Evolutionary conservation across 2,888 invertebrate genomes (phyloP).

Genomic region (Heliothis peltigera): DNA sequence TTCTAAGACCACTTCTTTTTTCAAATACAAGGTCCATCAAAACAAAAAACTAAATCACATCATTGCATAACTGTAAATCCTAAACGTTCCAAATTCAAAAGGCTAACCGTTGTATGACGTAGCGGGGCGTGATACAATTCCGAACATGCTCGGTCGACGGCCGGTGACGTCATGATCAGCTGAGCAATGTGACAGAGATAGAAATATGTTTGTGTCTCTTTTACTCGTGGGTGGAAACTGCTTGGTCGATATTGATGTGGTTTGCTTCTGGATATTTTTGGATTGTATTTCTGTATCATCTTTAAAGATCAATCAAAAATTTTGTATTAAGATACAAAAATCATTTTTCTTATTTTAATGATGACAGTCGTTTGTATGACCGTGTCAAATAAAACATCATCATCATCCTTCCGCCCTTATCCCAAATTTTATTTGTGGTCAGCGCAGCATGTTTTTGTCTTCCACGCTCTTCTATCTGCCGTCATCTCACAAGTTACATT

Average conservation of each 20-base stretch:
- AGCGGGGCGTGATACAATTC: constrained; percentile 71
- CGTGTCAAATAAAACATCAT: too few relatives aligned
- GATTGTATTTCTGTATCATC: too few relatives aligned
- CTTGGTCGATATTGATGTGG: constrained; percentile 36
- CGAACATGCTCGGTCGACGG: constrained; percentile 74
- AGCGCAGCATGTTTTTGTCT: too few relatives aligned
- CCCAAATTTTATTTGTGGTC: too few relatives aligned
- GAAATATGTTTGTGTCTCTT: constrained; percentile 42
- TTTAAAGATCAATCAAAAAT: too few relatives aligned
- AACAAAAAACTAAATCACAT: constrained; percentile 11
- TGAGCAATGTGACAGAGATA: constrained; percentile 64
- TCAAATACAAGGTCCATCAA: background rate
- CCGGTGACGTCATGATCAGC: constrained; percentile 87
- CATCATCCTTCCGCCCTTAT: too few relatives aligned
- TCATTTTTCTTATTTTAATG: too few relatives aligned
- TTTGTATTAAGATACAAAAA: too few relatives aligned
- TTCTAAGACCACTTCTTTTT: background rate
- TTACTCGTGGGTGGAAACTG: constrained; percentile 36
- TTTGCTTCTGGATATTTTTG: background rate
- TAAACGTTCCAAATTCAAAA: constrained; percentile 62
- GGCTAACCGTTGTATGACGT: constrained; percentile 72
- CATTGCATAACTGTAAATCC: constrained; percentile 51
- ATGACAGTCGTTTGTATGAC: too few relatives aligned
- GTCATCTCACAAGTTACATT: too few relatives aligned
- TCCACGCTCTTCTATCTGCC: too few relatives aligned